Conservation (phyloP, 2,888 invertebrate species). For the Chironomus tentans region DNA sequence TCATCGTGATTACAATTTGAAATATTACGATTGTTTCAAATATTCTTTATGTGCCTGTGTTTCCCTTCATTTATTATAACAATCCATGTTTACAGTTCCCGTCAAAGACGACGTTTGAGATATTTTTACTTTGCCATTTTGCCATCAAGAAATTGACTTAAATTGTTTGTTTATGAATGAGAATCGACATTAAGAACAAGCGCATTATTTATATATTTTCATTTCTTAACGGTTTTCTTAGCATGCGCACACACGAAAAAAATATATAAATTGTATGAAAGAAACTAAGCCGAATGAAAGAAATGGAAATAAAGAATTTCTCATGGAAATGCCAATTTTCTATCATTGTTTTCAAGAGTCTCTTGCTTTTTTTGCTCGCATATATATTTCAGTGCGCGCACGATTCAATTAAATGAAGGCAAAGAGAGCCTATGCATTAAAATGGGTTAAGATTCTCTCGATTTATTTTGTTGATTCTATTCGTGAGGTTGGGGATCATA, state of each 20-base stretch:
- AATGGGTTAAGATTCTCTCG: not conserved
- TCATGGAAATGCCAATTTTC: slow-evolving; percentile 10
- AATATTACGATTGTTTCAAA: not conserved
- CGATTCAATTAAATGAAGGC: not conserved
- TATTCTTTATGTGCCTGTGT: no score
- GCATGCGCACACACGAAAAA: not conserved
- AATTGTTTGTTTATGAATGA: slow-evolving; percentile 1
- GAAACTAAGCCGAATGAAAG: not conserved
- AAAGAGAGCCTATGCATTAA: not conserved
- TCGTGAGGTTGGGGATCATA: not conserved
- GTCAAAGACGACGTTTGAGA: no score
- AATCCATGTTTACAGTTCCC: not conserved
- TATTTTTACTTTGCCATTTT: not conserved
- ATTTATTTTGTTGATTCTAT: not conserved
- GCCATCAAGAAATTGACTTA: not conserved
- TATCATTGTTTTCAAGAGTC: not conserved
- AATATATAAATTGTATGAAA: no score
- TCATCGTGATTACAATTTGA: not conserved
- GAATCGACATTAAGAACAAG: not conserved
- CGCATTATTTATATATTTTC: not conserved
- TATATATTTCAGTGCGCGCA: not conserved
- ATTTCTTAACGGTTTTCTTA: not conserved
- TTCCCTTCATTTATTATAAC: not conserved
- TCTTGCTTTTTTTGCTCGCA: no score
- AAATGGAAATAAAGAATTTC: not conserved